phyloP scores from a whole-genome alignment of 2,113 vertebrate genomes.

The Petromus typicus region DNA sequence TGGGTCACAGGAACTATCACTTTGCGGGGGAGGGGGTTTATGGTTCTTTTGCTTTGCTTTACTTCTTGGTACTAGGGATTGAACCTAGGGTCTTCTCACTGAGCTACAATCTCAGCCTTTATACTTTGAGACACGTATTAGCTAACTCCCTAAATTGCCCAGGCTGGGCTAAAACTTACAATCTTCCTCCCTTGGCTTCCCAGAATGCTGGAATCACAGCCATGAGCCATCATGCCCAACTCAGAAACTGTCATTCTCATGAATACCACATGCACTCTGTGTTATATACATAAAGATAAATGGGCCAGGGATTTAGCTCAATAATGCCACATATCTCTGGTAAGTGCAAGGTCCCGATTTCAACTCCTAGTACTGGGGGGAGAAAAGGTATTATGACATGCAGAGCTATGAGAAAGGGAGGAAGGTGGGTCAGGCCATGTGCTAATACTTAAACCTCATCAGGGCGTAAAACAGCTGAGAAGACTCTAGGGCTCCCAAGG shows the following conservation, averaged over 20 bases:
- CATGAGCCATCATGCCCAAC: accelerated
- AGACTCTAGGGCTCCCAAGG: accelerated
- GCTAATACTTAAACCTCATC: not conserved
- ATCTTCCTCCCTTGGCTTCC: not conserved
- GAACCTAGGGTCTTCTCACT: not conserved
- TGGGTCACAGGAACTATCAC: accelerated
- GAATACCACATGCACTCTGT: accelerated
- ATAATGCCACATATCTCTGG: too few relatives aligned
- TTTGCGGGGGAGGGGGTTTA: too few relatives aligned
- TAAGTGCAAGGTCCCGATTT: too few relatives aligned
- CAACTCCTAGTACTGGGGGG: too few relatives aligned
- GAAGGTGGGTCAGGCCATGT: not conserved
- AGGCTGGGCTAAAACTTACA: not conserved
- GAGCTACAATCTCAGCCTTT: not conserved
- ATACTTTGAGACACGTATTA: not conserved
- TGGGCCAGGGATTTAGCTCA: too few relatives aligned
- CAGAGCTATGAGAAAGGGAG: not conserved
- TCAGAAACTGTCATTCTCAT: not conserved
- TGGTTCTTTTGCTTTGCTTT: not conserved
- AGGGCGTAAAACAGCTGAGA: not conserved
- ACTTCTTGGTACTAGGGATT: not conserved
- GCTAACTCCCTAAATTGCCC: not conserved
- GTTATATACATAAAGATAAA: accelerated
- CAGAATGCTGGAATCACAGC: not conserved
- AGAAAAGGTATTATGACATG: not conserved